Base-by-base conservation (phyloP, 1,140 invertebrate genomes). In the Scaptomyza graminum region DNA sequence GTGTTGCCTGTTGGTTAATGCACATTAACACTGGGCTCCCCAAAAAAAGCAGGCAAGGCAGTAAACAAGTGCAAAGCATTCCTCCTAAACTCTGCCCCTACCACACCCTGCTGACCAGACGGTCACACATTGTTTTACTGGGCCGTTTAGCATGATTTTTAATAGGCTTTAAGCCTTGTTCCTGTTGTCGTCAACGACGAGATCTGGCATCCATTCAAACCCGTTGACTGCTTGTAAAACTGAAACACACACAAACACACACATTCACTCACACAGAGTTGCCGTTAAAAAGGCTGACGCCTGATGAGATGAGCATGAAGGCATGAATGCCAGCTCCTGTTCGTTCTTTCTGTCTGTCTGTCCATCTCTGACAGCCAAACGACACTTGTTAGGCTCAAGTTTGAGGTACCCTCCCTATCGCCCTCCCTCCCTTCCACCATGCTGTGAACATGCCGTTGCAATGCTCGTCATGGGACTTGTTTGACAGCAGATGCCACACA, bases 301-400 rank as follows among this genome's bases (percentile, higher is more conserved):
- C 76, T 49, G 72, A 74, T 55, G 77, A 63, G 72, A 74, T 55
- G 77, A 63, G 31, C 69, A 44, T 73, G 74, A 76, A 71, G 74
- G 73, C 59, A 31, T 46, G 18, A 34, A 34, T 39, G 52, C 56
- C 57, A n/a, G 64, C 28, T 51, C 46, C 60, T 50, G 50, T 47
- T 55, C 34, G 49, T 7, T 25, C 39, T 28, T 11, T 13, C 34
- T 22, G 51, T 16, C 54, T 47, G 55, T 57, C 54, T 61, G 78
- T 69, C 63, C 74, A 54, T 37, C 69, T 62, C 75, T 84, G 80
- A 84, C 80, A 79, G 72, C 55, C 80, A 84, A 82, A 75, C 80
- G 80, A 84, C 80, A 84, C 80, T 83, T 83, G 79, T 83, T 83
- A 83, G 79, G 79, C 79, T 83, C 79, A 83, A 83, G 79, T 79